Conservation (phyloP, 1,140 invertebrate genomes). For the Littorina saxatilis region DNA sequence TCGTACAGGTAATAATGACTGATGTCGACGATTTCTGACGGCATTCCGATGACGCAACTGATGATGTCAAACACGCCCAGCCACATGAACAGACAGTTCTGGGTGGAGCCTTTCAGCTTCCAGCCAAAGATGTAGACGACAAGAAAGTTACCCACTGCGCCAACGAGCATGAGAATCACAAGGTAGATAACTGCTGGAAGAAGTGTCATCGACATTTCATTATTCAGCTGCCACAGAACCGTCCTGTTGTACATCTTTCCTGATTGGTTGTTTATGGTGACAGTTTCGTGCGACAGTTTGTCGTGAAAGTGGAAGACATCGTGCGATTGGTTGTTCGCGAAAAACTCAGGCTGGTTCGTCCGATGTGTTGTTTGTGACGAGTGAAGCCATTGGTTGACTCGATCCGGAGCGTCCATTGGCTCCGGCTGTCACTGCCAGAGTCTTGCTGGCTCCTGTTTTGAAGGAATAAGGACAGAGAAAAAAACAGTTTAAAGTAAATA, state of each 20-base stretch:
- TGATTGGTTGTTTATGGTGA: not conserved
- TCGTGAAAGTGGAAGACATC: too few species aligned
- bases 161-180: constrained; percentile 54
- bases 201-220: constrained; percentile 41
- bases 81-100: constrained; percentile 59
- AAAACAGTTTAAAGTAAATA: too few species aligned
- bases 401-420: too few species aligned
- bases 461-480: too few species aligned
- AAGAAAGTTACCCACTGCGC: constrained; percentile 57
- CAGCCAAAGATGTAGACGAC: constrained; percentile 58
- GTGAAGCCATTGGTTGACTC: too few species aligned
- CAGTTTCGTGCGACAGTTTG: too few species aligned
- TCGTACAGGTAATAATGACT: constrained; percentile 51
- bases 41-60: constrained; percentile 60
- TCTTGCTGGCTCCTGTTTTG: too few species aligned
- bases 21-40: constrained; percentile 64
- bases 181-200: constrained; percentile 47
- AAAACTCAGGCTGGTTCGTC: too few species aligned
- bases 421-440: too few species aligned
- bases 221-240: constrained; percentile 35
- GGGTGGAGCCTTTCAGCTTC: constrained; percentile 52
- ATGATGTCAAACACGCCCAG: constrained; percentile 62
- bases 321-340: too few species aligned
- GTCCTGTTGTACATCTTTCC: not conserved
- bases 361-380: too few species aligned